Evolutionary conservation across 1,140 invertebrate species (phyloP).

Genomic region (Phymastichus coffea): DNA sequence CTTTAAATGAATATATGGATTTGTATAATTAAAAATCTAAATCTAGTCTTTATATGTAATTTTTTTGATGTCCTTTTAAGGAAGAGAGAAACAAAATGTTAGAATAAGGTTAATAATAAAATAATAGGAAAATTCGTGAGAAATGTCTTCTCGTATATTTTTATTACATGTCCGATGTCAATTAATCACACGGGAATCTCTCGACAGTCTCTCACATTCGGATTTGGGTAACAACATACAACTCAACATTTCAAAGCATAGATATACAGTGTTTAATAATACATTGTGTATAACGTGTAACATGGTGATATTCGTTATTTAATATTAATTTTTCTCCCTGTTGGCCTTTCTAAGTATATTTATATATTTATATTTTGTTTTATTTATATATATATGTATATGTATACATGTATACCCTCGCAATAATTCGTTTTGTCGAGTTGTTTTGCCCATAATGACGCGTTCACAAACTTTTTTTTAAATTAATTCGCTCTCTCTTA

Average conservation of each 20-base stretch:
- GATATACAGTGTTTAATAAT: constrained; percentile 38
- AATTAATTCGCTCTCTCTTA: constrained; percentile 41
- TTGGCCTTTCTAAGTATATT: constrained; percentile 34
- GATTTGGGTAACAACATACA: constrained; percentile 50
- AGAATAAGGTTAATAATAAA: too few species aligned
- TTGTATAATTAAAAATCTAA: too few species aligned
- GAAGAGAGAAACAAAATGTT: too few species aligned
- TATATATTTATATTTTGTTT: constrained; percentile 37
- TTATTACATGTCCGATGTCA: constrained; percentile 53
- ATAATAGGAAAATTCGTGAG: constrained; percentile 21
- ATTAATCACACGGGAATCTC: constrained; percentile 32
- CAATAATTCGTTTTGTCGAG: constrained; percentile 43
- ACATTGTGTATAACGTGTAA: constrained; percentile 49
- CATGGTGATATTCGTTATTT: constrained; percentile 46
- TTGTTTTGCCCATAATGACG: constrained; percentile 7
- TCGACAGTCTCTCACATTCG: constrained; percentile 44
- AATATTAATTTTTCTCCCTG: constrained; percentile 30
- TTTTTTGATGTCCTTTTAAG: too few species aligned
- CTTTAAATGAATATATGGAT: too few species aligned
- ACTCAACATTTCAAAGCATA: constrained; percentile 53
- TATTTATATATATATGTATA: constrained; percentile 35
- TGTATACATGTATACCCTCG: constrained; percentile 47
- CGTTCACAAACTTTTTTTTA: constrained; percentile 17
- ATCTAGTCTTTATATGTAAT: too few species aligned
- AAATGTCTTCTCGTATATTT: constrained; percentile 16